phyloP scores from a whole-genome alignment of 30 jellyfish, hydroid and myxozoan genomes.

The Aurelia coerulea region DNA sequence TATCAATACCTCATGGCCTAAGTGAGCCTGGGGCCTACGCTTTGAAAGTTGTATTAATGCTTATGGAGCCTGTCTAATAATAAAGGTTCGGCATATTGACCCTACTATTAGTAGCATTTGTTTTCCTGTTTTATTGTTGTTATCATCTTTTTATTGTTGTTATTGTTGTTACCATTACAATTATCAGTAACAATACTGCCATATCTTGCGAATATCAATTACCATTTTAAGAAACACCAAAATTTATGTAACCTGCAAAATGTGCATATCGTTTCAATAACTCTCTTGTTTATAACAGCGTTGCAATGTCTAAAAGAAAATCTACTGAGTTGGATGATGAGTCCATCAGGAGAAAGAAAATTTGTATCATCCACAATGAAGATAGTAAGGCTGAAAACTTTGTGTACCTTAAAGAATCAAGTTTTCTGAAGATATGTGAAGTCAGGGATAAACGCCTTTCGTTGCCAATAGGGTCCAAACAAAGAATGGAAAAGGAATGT shows the following conservation, averaged over 20 bases:
- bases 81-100: too few species aligned
- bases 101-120: too few species aligned
- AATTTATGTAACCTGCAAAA: not conserved
- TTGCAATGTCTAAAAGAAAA: conserved; percentile 25
- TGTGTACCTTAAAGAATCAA: conserved; percentile 38
- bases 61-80: too few species aligned
- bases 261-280: not conserved
- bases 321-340: conserved; percentile 35
- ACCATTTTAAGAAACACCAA: too few species aligned
- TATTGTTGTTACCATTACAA: too few species aligned
- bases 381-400: conserved; percentile 39
- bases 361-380: not conserved
- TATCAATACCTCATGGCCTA: too few species aligned
- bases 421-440: conserved; percentile 48
- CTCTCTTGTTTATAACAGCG: conserved; percentile 19
- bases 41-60: too few species aligned
- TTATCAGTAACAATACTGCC: too few species aligned
- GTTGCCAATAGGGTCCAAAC: conserved; percentile 23
- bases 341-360: conserved; percentile 15
- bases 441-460: conserved; percentile 36
- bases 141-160: too few species aligned
- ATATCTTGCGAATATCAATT: too few species aligned
- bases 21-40: too few species aligned
- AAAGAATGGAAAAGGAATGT: conserved; percentile 52
- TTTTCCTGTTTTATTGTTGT: too few species aligned